A percentile compares a stretch with the other conserved stretches of the same genome.
Conservation (phyloP, 92 coral and sea anemone species). For the Epizoanthus fatuus region DNA sequence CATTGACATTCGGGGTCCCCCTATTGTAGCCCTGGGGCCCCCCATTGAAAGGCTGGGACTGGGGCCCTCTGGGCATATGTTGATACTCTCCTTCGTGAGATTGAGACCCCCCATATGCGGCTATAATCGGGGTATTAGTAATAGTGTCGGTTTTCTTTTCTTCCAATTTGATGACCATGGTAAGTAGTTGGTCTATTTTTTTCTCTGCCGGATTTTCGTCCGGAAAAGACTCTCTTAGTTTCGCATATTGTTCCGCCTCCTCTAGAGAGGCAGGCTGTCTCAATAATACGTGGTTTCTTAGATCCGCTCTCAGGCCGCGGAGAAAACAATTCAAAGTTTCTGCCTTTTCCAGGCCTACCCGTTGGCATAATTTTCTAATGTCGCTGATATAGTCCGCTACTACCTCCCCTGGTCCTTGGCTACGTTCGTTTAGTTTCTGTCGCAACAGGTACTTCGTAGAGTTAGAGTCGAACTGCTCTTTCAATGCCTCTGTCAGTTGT, state of each 20-base stretch:
- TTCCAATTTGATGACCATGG: not conserved
- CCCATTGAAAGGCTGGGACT: too few relatives aligned
- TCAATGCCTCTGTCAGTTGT: not conserved
- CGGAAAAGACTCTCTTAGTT: not conserved
- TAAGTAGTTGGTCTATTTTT: not conserved
- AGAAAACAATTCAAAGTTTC: not conserved
- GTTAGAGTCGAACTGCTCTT: not conserved
- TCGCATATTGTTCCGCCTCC: not conserved
- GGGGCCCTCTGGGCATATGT: too few relatives aligned
- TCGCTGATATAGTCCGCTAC: not conserved
- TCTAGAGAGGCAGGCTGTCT: not conserved
- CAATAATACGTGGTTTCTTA: not conserved
- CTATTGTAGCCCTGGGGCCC: not conserved
- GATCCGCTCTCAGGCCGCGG: not conserved
- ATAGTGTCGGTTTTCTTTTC: not conserved
- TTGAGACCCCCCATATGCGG: not conserved
- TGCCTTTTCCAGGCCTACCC: not conserved
- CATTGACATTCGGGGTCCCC: not conserved
- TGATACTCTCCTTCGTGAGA: not conserved
- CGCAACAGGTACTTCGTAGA: not conserved
- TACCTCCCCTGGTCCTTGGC: not conserved
- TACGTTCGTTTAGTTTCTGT: not conserved
- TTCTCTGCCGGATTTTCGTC: not conserved
- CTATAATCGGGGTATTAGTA: not conserved
- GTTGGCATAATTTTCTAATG: not conserved